Base-by-base conservation (phyloP, 1,140 invertebrate species). In the Fopius arisanus region DNA sequence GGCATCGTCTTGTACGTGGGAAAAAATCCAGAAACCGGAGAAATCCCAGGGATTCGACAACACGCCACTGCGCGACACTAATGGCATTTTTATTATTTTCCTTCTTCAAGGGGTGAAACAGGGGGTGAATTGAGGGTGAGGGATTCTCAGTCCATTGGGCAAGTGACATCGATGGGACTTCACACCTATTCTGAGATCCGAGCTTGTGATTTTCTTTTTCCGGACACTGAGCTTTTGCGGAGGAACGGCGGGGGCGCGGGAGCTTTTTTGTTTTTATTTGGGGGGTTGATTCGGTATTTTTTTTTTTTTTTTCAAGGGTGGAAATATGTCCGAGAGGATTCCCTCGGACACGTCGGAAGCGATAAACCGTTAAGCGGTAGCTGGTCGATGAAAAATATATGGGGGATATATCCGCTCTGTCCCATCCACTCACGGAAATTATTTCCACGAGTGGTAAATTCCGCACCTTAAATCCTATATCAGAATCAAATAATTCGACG, bases 81-180 rank as follows among this genome's bases (percentile, higher is more conserved):
- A 87, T 87, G 86, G 86, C 81, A 86, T 84, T 88, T 88, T 88
- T 88, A 88, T 87, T 85, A 87, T 88, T 86, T 88, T 73, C 48
- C 66, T 67, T 21, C 62, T 40, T 16, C 28, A 21, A 40, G 29
- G n/a, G 12, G 33, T 28, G 23, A 67, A n/a, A n/a, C n/a, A n/a
- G 28, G 72, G 62, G 37, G 19, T 63, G 54, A 68, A 43, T 66
- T 37, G 70, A 75, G 54, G 1, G 54, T 76, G 63, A 67, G 73
- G 70, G 81, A 83, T 75, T 72, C 76, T 83, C 82, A 84, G 83
- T 87, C 84, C 86, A 87, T 88, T 87, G 85, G 84, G 82, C 82
- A 67, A 74, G 76, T 87, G 85, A 86, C 84, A 81, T 77, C 70
- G 14, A 66, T 59, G 80, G 84, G 85, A 54, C 66, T 73, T 84